Conservation (phyloP, 2,888 invertebrate genomes). For the Heliconius aoede region DNA sequence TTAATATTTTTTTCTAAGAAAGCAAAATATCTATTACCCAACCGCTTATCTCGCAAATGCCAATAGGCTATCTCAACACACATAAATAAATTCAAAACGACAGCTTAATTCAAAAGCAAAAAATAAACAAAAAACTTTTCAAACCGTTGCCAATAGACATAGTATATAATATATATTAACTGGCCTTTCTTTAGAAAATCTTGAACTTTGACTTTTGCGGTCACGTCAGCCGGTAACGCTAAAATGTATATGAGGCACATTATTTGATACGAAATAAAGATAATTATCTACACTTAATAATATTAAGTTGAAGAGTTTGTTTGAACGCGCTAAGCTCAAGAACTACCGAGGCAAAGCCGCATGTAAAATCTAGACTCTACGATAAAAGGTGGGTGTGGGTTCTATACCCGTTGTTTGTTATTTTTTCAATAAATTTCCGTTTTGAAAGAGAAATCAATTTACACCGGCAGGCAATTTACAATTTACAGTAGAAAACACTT, state of each 20-base stretch:
- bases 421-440: too few relatives aligned
- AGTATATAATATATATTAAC: background rate
- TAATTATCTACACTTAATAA: slow-evolving; percentile 8
- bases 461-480: background rate
- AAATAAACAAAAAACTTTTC: background rate
- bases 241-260: slow-evolving; percentile 1
- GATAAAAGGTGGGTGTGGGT: background rate
- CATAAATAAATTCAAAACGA: background rate
- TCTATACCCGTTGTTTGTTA: background rate
- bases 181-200: slow-evolving; percentile 28
- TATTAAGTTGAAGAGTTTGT: background rate
- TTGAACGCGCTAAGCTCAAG: background rate
- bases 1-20: background rate
- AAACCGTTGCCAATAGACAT: background rate
- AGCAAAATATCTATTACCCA: background rate
- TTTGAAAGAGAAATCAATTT: background rate
- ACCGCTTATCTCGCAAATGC: background rate
- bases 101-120: too few relatives aligned
- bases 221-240: background rate
- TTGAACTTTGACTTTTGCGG: slow-evolving; percentile 27
- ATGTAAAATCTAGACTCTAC: background rate
- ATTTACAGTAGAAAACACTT: too few relatives aligned
- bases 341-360: background rate
- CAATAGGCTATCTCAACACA: background rate
- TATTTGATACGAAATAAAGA: background rate